These are phyloP conservation scores for Hyposoter dolosus DNA, from an alignment of 2,888 invertebrate genomes.

Conservation along the genomic window DNA sequence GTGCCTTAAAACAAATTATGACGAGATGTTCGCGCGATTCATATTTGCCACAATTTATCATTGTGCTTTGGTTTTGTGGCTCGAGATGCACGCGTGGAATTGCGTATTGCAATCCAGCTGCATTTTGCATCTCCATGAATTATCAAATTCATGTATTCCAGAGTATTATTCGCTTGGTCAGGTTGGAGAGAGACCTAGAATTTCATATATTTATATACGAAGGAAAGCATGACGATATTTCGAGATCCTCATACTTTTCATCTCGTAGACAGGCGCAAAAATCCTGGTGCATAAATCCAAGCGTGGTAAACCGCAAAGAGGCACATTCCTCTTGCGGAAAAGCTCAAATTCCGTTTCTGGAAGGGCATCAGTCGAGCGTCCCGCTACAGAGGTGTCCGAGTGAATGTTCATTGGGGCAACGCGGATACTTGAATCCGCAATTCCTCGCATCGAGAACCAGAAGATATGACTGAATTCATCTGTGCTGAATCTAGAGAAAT, in stretches of 20 bases:
- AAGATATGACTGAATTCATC: conserved; percentile 60
- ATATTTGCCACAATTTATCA: background rate
- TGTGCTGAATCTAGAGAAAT: conserved; percentile 32
- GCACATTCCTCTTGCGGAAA: conserved; percentile 56
- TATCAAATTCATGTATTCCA: conserved; percentile 53
- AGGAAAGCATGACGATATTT: conserved; percentile 25
- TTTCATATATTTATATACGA: background rate
- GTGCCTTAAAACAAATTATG: background rate
- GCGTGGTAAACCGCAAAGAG: conserved; percentile 53
- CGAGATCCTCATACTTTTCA: conserved; percentile 45
- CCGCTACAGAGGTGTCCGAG: conserved; percentile 61
- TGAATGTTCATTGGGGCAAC: conserved; percentile 61
- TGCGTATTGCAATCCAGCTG: background rate
- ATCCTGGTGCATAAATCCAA: conserved; percentile 52
- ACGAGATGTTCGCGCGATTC: background rate
- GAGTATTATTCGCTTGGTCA: conserved; percentile 40
- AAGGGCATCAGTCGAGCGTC: conserved; percentile 68
- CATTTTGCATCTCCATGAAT: conserved; percentile 32
- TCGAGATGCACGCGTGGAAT: background rate
- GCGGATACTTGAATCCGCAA: conserved; percentile 49
- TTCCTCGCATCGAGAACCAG: conserved; percentile 56
- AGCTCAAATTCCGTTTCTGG: conserved; percentile 51
- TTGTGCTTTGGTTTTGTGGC: background rate
- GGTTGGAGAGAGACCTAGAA: conserved; percentile 1
- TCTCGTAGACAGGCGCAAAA: conserved; percentile 31